phyloP scores from a whole-genome alignment of 2,113 vertebrate genomes.

The Marmota monax region DNA sequence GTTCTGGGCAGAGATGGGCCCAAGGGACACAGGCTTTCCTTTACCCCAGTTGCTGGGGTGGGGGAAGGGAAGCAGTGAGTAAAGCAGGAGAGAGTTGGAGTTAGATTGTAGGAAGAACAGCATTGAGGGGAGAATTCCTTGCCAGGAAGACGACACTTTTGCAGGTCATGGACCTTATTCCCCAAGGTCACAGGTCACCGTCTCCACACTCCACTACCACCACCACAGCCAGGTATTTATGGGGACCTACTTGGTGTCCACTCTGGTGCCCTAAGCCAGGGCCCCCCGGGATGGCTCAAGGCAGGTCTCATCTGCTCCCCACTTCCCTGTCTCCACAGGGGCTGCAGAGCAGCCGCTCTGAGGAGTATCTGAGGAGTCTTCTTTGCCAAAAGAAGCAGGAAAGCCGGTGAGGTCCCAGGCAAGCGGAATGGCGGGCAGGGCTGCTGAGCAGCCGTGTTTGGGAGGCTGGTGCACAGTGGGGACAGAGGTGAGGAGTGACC shows the following conservation, averaged over 20 bases:
- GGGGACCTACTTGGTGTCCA: no score
- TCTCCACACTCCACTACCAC: background rate
- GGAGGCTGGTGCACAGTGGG: background rate
- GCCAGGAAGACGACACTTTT: background rate
- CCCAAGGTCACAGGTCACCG: background rate
- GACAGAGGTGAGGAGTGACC: background rate
- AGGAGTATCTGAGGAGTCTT: constrained; percentile 92
- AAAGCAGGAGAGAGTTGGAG: background rate
- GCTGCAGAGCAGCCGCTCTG: constrained; percentile 87
- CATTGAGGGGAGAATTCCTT: background rate
- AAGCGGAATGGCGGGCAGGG: background rate
- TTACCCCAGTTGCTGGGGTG: background rate
- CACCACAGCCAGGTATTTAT: background rate
- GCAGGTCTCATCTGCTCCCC: background rate
- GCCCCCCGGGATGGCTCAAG: background rate
- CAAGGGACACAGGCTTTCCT: background rate
- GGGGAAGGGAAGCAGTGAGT: background rate
- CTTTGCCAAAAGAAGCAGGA: constrained; percentile 87
- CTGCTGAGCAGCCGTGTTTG: background rate
- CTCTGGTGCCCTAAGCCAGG: background rate
- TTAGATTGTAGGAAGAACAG: background rate
- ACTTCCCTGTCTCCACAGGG: constrained; percentile 84
- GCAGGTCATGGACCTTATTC: background rate
- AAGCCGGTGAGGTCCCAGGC: constrained; percentile 79
- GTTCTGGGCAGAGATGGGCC: background rate